phyloP scores from a whole-genome alignment of 2,797 vertebrate genomes.

The Clarias pachynema region DNA sequence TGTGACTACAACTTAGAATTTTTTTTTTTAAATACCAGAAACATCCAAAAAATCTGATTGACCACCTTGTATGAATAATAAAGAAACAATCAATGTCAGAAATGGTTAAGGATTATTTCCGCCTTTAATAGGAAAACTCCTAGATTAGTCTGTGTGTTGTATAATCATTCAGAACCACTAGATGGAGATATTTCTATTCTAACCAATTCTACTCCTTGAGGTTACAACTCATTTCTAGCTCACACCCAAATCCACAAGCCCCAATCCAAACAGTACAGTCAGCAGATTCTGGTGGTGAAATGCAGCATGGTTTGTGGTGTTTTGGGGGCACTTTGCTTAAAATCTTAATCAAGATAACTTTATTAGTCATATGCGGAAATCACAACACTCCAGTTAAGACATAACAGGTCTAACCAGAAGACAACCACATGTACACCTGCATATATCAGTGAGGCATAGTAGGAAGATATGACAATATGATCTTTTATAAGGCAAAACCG shows the following conservation, averaged over 20 bases:
- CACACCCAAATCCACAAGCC: not conserved
- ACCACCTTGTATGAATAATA: not conserved
- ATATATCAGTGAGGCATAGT: not conserved
- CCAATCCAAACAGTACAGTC: not conserved
- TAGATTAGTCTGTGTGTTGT: not conserved
- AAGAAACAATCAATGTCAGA: not conserved
- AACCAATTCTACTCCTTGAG: not conserved
- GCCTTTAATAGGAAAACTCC: not conserved
- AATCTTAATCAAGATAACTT: conserved; percentile 2
- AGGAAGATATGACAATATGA: not conserved
- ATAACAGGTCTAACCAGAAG: not conserved
- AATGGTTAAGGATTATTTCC: not conserved
- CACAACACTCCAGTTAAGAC: not conserved
- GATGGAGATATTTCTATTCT: conserved; percentile 29
- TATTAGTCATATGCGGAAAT: conserved; percentile 1
- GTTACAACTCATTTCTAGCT: not conserved
- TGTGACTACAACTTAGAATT: not conserved
- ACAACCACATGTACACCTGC: not conserved
- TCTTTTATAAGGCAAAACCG: not conserved
- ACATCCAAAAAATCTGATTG: not conserved
- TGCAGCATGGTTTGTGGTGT: not conserved
- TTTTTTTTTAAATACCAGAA: not conserved
- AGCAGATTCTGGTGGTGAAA: not conserved
- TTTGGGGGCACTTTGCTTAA: not conserved
- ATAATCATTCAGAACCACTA: not conserved